Evolutionary conservation across 2,888 invertebrate species (phyloP).

Genomic region (Malachius bipustulatus): DNA sequence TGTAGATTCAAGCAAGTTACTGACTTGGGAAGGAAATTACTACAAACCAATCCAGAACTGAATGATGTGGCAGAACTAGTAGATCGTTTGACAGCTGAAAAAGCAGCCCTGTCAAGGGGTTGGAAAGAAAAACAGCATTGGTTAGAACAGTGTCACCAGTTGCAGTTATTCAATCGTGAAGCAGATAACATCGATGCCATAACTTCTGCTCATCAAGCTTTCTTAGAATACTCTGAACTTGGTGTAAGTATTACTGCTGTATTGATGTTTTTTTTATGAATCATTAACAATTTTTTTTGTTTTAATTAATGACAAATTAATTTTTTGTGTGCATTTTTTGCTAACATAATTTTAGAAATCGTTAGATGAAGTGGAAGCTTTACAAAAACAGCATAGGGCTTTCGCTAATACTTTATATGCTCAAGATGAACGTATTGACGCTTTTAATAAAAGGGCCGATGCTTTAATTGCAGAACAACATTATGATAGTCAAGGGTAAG

Average conservation of each 20-base stretch:
- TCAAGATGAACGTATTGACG: constrained; percentile 81
- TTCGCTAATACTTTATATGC: constrained; percentile 84
- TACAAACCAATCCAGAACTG: constrained; percentile 61
- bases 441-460: constrained; percentile 73
- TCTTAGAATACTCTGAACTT: constrained; percentile 75
- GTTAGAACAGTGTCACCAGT: constrained; percentile 75
- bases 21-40: constrained; percentile 62
- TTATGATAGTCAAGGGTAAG: constrained; percentile 67
- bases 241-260: constrained; percentile 49
- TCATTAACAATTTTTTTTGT: no score
- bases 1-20: constrained; percentile 68
- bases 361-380: constrained; percentile 81
- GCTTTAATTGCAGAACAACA: constrained; percentile 67
- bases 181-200: constrained; percentile 95
- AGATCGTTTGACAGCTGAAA: constrained; percentile 59
- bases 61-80: constrained; percentile 67
- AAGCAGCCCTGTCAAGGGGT: constrained; percentile 61
- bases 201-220: constrained; percentile 87
- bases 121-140: constrained; percentile 80
- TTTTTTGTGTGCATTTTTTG: constrained; percentile 8
- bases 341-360: constrained; percentile 56
- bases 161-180: constrained; percentile 88
- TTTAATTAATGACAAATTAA: constrained; percentile 7
- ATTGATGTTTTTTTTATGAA: constrained; percentile 4
- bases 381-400: constrained; percentile 86